A percentile compares a stretch with the other conserved stretches of the same genome.
phyloP scores from a whole-genome alignment of 2,113 vertebrate genomes.

The Catharus minimus region DNA sequence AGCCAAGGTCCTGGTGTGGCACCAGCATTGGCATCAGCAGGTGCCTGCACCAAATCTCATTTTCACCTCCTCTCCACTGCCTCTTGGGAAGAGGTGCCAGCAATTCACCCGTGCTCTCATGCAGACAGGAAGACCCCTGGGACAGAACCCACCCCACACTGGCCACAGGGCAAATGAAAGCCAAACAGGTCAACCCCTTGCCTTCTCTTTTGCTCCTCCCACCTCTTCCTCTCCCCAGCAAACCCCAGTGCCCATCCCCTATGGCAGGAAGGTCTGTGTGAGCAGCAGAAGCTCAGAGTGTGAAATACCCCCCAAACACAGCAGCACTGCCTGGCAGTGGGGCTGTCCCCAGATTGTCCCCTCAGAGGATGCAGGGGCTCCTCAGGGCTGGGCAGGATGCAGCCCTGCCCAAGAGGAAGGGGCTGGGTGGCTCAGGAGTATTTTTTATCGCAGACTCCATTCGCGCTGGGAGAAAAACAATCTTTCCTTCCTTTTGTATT shows the following conservation, averaged over 20 bases:
- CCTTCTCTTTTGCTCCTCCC: neutral
- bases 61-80: neutral
- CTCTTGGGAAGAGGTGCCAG: neutral
- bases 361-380: rapidly evolving
- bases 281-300: neutral
- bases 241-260: neutral
- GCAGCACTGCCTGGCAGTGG: neutral
- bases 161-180: neutral
- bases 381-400: neutral
- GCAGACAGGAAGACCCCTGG: neutral
- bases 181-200: neutral
- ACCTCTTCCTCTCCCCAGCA: neutral
- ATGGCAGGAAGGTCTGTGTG: neutral
- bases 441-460: neutral
- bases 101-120: neutral
- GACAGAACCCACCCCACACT: neutral
- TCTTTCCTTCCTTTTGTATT: constrained; percentile 53
- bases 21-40: rapidly evolving
- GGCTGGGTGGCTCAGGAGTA: neutral
- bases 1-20: neutral
- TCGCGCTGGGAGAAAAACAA: constrained; percentile 40
- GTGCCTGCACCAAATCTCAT: neutral
- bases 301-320: neutral
- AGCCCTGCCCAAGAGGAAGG: rapidly evolving
- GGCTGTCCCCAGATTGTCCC: neutral